Evolutionary conservation across 2,888 invertebrate species (phyloP).

Genomic region (Ferrisia virgata): DNA sequence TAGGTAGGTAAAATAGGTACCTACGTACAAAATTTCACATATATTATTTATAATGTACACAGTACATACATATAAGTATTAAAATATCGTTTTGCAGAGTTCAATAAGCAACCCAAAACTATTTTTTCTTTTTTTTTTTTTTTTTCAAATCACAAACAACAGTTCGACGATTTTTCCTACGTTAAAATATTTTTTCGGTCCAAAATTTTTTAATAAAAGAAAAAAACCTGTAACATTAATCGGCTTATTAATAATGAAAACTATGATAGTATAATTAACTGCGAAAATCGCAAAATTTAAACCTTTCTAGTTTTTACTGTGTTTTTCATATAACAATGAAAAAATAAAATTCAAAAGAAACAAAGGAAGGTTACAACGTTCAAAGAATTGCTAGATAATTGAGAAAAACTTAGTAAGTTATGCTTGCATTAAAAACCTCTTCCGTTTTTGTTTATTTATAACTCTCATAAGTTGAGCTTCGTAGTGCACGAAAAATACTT

Average conservation of each 20-base stretch:
- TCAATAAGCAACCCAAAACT: neutral
- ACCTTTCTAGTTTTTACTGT: neutral
- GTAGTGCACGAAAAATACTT: neutral
- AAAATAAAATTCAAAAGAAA: slow-evolving; percentile 13
- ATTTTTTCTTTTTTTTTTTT: neutral
- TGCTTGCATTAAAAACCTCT: neutral
- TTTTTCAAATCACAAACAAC: neutral
- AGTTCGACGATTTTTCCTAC: neutral
- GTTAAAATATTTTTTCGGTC: neutral
- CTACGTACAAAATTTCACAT: neutral
- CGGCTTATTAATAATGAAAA: neutral
- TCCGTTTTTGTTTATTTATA: slow-evolving; percentile 25
- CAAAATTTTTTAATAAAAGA: neutral
- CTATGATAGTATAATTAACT: neutral
- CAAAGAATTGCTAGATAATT: slow-evolving; percentile 5
- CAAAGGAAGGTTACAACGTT: neutral
- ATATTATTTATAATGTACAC: no score
- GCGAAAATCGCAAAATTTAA: slow-evolving; percentile 4
- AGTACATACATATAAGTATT: neutral
- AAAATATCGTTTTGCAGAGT: neutral
- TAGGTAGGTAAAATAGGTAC: no score
- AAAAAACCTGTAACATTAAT: neutral
- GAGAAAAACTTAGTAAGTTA: slow-evolving; percentile 27
- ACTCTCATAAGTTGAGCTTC: neutral
- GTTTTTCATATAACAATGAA: neutral